These are phyloP conservation scores for Sandelia bainsii DNA, from an alignment of 2,797 vertebrate genomes.

Conservation along the genomic window DNA sequence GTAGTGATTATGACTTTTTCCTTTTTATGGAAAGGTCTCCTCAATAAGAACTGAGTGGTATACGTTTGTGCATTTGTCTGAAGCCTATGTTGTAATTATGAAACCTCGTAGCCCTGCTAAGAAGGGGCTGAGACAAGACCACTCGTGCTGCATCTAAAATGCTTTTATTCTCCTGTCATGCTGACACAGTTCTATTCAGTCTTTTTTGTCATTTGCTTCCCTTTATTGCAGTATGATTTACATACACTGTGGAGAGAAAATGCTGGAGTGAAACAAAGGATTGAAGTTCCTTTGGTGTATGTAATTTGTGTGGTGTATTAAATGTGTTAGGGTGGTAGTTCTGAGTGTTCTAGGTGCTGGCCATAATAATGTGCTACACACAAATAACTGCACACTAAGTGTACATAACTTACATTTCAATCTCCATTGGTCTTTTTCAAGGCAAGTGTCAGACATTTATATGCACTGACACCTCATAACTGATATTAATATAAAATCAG, in stretches of 20 bases:
- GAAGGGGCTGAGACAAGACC: slow-evolving; percentile 56
- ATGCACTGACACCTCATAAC: no score
- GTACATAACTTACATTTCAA: no score
- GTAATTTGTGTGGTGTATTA: slow-evolving; percentile 23
- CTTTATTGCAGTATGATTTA: slow-evolving; percentile 61
- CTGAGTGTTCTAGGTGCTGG: not conserved
- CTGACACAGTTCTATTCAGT: slow-evolving; percentile 67
- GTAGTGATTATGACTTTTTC: slow-evolving; percentile 75
- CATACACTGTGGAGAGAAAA: slow-evolving; percentile 54
- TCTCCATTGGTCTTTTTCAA: no score
- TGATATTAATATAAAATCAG: no score
- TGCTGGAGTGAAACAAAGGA: slow-evolving; percentile 42
- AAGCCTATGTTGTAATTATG: slow-evolving; percentile 79
- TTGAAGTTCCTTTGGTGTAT: slow-evolving; percentile 25
- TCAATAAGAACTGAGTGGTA: slow-evolving; percentile 67
- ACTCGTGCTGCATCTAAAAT: slow-evolving; percentile 63
- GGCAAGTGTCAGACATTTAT: no score
- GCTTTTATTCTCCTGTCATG: slow-evolving; percentile 72
- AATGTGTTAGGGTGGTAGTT: slow-evolving; percentile 6
- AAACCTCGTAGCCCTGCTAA: slow-evolving; percentile 41
- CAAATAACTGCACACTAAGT: no score
- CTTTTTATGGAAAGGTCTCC: slow-evolving; percentile 53
- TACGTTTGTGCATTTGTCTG: slow-evolving; percentile 65
- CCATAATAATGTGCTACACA: no score
- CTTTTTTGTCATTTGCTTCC: slow-evolving; percentile 52